Conservation (phyloP, 2,113 vertebrate genomes). For the Pithys albifrons region DNA sequence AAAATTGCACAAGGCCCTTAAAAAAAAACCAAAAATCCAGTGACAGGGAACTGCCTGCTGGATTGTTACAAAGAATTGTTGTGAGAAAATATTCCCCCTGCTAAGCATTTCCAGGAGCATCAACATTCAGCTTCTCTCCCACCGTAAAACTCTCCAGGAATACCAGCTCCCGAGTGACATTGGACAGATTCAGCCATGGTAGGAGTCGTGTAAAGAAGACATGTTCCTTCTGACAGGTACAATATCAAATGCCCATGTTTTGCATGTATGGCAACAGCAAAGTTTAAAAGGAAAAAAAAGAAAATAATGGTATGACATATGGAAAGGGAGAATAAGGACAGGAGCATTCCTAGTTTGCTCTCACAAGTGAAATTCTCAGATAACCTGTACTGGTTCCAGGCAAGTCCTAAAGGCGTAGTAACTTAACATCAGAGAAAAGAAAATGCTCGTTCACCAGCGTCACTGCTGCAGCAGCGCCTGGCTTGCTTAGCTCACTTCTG, state of each 20-base stretch:
- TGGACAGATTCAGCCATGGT: background rate
- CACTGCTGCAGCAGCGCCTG: accelerated
- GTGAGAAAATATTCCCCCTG: background rate
- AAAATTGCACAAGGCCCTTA: background rate
- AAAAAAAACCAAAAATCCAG: background rate
- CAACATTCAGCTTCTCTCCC: background rate
- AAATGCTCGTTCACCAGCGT: background rate
- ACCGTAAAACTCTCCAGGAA: background rate
- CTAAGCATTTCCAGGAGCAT: background rate
- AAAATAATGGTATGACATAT: background rate
- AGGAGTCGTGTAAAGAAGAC: background rate
- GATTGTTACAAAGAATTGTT: background rate
- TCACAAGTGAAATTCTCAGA: background rate
- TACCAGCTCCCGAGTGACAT: background rate
- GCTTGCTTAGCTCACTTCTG: no score
- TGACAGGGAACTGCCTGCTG: background rate
- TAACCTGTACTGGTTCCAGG: background rate
- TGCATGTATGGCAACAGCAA: background rate
- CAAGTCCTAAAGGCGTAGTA: background rate
- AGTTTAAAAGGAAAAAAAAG: background rate
- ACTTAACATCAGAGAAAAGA: background rate
- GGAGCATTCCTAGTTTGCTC: background rate
- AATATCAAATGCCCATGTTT: background rate
- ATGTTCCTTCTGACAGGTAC: background rate
- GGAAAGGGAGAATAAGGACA: background rate